Evolutionary conservation across 2,113 vertebrate genomes (phyloP), one percentile per base, ranked within the genome.

Genomic region (Podarcis muralis): DNA sequence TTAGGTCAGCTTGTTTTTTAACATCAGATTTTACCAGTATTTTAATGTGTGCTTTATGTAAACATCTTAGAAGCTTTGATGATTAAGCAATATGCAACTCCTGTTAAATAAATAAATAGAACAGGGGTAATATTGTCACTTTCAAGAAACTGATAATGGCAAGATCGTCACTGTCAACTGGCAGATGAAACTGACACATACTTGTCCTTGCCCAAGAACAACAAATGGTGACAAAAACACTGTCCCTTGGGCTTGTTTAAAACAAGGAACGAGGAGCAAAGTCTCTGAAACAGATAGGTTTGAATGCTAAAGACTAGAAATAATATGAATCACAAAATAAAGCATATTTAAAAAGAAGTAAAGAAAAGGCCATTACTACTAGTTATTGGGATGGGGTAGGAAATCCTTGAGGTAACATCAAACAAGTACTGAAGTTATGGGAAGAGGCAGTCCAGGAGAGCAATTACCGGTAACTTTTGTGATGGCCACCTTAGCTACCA

Each of bases 401-500:
- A 22, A 87, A 89, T 84, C 77, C 87, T 93, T 92, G 81, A 94
- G 92, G 91, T 84, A 16, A 93, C 86, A 93, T 90, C 72, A 94
- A 84, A 85, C 4, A 22, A 16, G 35, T 18, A 13, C 23, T 76
- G 32, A 35, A 84, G 57, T 59, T 74, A 57, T 35, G 69, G 30
- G 48, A 37, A 84, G 83, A 84, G 62, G n/a, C 5, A 22, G 22
- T 11, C 30, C 69, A 57, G 11, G 23, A 66, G 30, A 23, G 32
- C n/a, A 8, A n/a, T 11, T 6, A 43, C 43, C 43, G 6, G 43
- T 43, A 35, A 6, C 15, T 30, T 15, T 27, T 74, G 22, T 22
- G 23, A 59, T 74, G 30, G 48, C 23, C 32, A 16, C 22, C 15
- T n/a, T 35, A 74, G 30, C 43, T 53, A 53, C 30, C 68, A 57